These are phyloP conservation scores for Xerus rutilus DNA, from an alignment of 2,797 vertebrate species.

Conservation along the genomic window DNA sequence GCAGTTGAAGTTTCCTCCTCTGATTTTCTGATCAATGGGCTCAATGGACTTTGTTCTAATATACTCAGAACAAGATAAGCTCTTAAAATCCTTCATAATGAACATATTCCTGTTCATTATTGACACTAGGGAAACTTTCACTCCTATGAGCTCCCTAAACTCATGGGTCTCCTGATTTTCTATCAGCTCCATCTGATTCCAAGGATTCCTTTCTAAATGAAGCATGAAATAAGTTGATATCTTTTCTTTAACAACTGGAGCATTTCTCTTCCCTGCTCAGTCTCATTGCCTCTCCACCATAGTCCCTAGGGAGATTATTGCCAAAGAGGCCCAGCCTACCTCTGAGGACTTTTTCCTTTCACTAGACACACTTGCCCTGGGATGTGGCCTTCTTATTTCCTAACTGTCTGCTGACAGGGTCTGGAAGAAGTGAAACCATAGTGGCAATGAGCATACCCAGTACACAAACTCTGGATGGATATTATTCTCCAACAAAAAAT, in stretches of 20 bases:
- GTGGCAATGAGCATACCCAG: neutral
- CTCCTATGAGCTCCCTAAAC: neutral
- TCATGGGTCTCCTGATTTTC: neutral
- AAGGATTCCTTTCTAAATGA: neutral
- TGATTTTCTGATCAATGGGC: neutral
- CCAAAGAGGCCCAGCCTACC: neutral
- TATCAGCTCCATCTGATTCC: neutral
- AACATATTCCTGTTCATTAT: neutral
- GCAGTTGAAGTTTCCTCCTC: neutral
- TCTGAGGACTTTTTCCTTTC: neutral
- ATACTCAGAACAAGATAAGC: neutral
- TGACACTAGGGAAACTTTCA: neutral
- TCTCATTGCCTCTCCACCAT: neutral
- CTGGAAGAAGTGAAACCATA: neutral
- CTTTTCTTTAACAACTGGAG: neutral
- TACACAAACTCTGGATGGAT: neutral
- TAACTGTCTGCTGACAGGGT: neutral
- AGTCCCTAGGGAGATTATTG: neutral
- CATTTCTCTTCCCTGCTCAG: neutral
- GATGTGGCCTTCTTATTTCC: neutral
- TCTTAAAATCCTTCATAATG: neutral
- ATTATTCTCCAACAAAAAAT: neutral
- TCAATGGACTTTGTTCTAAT: neutral
- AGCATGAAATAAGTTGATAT: neutral
- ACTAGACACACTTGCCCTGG: neutral